phyloP scores from a whole-genome alignment of 2,797 vertebrate species.

The Macroramphosus scolopax region DNA sequence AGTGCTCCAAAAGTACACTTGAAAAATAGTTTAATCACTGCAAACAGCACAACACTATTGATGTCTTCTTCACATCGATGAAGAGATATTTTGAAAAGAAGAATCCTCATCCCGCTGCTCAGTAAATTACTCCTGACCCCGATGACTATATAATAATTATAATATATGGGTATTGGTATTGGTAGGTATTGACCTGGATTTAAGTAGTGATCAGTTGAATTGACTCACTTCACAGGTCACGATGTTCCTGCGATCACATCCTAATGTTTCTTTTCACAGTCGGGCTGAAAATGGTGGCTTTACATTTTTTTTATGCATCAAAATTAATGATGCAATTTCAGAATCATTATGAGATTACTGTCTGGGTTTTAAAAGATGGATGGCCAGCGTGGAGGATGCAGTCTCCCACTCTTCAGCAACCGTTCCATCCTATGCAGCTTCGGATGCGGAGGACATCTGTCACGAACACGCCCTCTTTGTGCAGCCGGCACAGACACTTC shows the following conservation, averaged over 20 bases:
- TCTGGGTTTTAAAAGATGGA: slow-evolving; percentile 29
- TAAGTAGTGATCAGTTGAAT: background rate
- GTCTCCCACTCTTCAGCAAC: slow-evolving; percentile 6
- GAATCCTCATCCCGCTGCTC: slow-evolving; percentile 15
- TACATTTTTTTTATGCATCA: background rate
- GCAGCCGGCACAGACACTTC: slow-evolving; percentile 65
- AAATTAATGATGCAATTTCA: background rate
- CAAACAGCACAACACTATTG: slow-evolving; percentile 31
- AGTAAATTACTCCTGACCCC: no score
- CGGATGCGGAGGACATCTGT: slow-evolving; percentile 59
- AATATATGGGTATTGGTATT: no score
- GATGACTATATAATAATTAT: slow-evolving; percentile 19
- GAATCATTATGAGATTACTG: background rate
- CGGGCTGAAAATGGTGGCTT: background rate
- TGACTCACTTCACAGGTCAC: background rate
- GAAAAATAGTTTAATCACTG: slow-evolving; percentile 13
- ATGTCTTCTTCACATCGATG: slow-evolving; percentile 29
- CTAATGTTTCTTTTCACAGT: background rate
- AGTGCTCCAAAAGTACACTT: slow-evolving; percentile 18
- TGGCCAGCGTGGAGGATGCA: slow-evolving; percentile 16
- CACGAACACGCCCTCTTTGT: slow-evolving; percentile 65
- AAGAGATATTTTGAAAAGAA: slow-evolving; percentile 19
- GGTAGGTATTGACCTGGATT: slow-evolving; percentile 1
- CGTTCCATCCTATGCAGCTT: slow-evolving; percentile 45
- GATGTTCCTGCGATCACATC: no score